Conservation (phyloP, 2,888 invertebrate genomes). For the Hypercompe scribonia region DNA sequence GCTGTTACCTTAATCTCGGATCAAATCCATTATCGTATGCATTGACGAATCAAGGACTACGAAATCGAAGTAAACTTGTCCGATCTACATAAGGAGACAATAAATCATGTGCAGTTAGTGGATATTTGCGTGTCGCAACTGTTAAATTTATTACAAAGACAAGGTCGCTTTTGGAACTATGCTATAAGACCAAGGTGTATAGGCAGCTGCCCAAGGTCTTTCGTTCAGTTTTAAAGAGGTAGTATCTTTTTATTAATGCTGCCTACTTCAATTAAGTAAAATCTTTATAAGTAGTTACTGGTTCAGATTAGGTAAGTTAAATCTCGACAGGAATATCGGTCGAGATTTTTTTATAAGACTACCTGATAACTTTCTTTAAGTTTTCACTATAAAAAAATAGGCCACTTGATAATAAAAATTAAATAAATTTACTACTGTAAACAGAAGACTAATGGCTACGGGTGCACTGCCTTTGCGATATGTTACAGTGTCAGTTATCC, state of each 20-base stretch:
- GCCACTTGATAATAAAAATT: too few species aligned
- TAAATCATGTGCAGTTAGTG: slow-evolving; percentile 78
- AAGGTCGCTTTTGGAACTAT: slow-evolving; percentile 64
- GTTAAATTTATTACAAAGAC: slow-evolving; percentile 73
- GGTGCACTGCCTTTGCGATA: too few species aligned
- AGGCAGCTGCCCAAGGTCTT: slow-evolving; percentile 14
- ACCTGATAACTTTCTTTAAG: background rate
- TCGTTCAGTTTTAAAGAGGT: slow-evolving; percentile 33
- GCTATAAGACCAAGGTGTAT: slow-evolving; percentile 20
- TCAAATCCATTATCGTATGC: slow-evolving; percentile 57
- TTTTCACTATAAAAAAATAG: background rate
- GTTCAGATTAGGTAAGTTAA: background rate
- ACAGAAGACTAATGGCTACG: too few species aligned
- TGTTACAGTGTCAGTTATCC: too few species aligned
- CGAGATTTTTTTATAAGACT: background rate
- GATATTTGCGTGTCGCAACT: slow-evolving; percentile 81
- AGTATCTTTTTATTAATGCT: slow-evolving; percentile 24
- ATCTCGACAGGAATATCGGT: background rate
- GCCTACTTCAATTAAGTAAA: slow-evolving; percentile 14
- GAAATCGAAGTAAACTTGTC: slow-evolving; percentile 61
- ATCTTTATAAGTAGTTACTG: background rate
- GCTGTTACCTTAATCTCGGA: slow-evolving; percentile 43
- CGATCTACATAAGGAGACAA: slow-evolving; percentile 54
- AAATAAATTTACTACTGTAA: too few species aligned
- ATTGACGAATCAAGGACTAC: slow-evolving; percentile 47